Percentiles rank a stretch among this genome's conserved stretches.
phyloP scores from a whole-genome alignment of 2,797 vertebrate genomes.

The Petrocephalus sullivani region DNA sequence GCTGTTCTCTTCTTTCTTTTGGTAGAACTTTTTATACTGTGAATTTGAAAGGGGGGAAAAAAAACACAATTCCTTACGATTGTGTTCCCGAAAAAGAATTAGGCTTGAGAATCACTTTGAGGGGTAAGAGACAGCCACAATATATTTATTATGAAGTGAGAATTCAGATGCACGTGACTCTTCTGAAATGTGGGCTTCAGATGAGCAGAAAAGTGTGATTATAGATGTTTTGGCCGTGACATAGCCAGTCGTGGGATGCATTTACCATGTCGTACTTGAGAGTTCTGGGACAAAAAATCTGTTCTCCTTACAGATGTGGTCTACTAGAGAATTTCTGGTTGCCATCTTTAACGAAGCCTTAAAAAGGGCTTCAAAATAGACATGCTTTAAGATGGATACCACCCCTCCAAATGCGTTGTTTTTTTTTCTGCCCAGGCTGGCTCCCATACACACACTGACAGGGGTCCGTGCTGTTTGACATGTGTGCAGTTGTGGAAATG shows the following conservation, averaged over 20 bases:
- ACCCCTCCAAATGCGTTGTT: neutral
- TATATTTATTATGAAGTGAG: neutral
- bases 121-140: neutral
- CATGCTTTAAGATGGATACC: neutral
- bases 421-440: neutral
- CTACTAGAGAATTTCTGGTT: neutral
- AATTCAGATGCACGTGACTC: neutral
- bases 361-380: neutral
- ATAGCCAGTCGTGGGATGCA: neutral
- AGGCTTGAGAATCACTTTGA: neutral
- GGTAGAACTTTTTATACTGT: neutral
- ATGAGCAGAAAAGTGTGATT: neutral
- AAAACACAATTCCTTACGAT: neutral
- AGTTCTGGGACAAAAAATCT: neutral
- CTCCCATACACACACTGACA: neutral
- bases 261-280: neutral
- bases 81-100: neutral
- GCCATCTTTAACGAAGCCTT: neutral
- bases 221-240: neutral
- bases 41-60: neutral
- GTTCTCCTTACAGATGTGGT: neutral
- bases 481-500: conserved; percentile 2
- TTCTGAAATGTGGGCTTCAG: neutral
- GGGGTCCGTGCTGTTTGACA: neutral
- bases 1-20: neutral